These are phyloP conservation scores for Origma solitaria DNA, from an alignment of 2,113 vertebrate species.

Conservation along the genomic window DNA sequence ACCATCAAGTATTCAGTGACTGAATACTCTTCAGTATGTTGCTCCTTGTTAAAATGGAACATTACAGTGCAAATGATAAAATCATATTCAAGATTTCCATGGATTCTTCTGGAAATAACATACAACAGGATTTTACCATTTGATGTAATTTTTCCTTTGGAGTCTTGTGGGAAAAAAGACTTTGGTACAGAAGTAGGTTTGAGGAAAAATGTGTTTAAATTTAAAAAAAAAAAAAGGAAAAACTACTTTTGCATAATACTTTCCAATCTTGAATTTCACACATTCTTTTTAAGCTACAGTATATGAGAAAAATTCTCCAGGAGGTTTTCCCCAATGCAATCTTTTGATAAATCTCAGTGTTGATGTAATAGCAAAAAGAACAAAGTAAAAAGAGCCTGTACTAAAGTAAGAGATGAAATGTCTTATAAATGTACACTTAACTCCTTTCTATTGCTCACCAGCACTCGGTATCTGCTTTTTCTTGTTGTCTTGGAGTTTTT, in stretches of 20 bases:
- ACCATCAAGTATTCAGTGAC: not conserved
- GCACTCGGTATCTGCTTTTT: not conserved
- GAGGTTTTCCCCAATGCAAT: not conserved
- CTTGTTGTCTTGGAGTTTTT: not conserved
- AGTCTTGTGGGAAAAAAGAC: not conserved
- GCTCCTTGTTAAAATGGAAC: conserved; percentile 32
- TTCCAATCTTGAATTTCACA: conserved; percentile 56
- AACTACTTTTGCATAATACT: conserved; percentile 23
- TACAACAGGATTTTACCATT: conserved; percentile 35
- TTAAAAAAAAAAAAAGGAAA: not conserved
- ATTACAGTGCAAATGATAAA: conserved; percentile 38
- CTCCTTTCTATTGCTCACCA: not conserved
- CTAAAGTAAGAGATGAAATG: not conserved
- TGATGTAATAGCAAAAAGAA: conserved; percentile 14
- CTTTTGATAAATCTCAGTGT: conserved; percentile 21
- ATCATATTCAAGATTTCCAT: conserved; percentile 56
- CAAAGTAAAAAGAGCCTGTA: not conserved
- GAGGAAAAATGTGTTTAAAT: conserved; percentile 9
- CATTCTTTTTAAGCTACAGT: conserved; percentile 11
- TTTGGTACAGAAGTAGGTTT: not conserved
- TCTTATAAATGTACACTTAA: not conserved
- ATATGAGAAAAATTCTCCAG: conserved; percentile 6
- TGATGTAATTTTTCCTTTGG: conserved; percentile 56
- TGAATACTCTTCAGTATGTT: not conserved
- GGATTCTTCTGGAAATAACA: conserved; percentile 53